Conservation (phyloP, 30 jellyfish, hydroid and myxozoan genomes). For the Turritopsis dohrnii region DNA sequence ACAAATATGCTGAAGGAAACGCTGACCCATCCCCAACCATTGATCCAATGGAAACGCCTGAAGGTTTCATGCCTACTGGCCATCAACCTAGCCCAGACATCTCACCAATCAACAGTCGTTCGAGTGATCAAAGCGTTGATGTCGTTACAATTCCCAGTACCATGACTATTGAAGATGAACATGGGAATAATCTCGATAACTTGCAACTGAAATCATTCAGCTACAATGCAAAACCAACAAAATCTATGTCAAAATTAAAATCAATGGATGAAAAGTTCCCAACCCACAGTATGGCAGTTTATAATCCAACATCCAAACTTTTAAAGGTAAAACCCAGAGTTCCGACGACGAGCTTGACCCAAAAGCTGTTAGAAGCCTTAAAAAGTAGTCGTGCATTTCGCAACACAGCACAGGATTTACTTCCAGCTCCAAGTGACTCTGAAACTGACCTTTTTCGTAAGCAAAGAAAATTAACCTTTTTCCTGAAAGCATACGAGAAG, state of each 20-base stretch:
- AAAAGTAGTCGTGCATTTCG: constrained; percentile 10
- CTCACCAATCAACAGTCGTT: constrained; percentile 17
- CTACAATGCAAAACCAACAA: background rate
- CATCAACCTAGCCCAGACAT: constrained; percentile 21
- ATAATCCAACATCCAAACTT: constrained; percentile 3
- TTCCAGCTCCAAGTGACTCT: constrained; percentile 1
- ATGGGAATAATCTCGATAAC: constrained; percentile 55
- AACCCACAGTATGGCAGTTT: background rate
- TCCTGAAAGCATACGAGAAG: constrained; percentile 9
- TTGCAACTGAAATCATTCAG: background rate
- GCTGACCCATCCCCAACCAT: constrained; percentile 8
- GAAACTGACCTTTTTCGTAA: background rate
- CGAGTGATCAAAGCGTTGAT: constrained; percentile 43
- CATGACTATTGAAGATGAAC: constrained; percentile 79
- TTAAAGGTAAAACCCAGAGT: background rate
- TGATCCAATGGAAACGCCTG: constrained; percentile 44
- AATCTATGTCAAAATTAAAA: constrained; percentile 1
- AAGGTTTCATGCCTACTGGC: constrained; percentile 21
- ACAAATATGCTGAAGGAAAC: constrained; percentile 16
- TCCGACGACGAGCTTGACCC: constrained; percentile 16
- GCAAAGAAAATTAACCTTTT: constrained; percentile 3
- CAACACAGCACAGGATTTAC: constrained; percentile 10
- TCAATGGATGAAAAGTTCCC: constrained; percentile 6
- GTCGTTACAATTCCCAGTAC: constrained; percentile 75
- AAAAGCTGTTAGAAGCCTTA: constrained; percentile 11